Percentiles rank a stretch among this genome's conserved stretches.
phyloP scores from a whole-genome alignment of 2,113 vertebrate genomes.

The Macquaria ambigua region DNA sequence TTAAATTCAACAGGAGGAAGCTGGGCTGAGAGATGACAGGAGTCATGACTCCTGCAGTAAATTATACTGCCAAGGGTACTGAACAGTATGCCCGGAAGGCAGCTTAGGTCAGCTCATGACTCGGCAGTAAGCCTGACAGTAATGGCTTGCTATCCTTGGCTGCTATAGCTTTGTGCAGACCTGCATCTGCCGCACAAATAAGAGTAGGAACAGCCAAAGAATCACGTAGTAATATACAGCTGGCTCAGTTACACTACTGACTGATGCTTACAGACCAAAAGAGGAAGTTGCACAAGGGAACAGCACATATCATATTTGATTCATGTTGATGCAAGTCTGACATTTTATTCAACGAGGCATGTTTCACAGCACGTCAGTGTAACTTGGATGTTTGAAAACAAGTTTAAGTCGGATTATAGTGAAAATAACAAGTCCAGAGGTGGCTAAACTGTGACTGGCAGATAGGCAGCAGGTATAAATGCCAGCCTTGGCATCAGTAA shows the following conservation, averaged over 20 bases:
- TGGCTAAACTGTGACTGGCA: not conserved
- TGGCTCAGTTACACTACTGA: not conserved
- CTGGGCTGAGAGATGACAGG: slow-evolving; percentile 31
- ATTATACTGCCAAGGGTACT: slow-evolving; percentile 14
- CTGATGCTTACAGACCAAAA: slow-evolving; percentile 9
- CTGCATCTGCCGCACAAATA: slow-evolving; percentile 10
- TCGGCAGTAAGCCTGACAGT: slow-evolving; percentile 37
- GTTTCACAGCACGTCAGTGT: not conserved
- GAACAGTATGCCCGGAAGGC: slow-evolving; percentile 49
- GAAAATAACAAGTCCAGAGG: not conserved
- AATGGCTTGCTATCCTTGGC: slow-evolving; percentile 34
- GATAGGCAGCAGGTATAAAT: not conserved
- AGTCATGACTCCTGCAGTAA: slow-evolving; percentile 42
- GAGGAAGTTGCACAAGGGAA: not conserved
- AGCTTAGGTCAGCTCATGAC: slow-evolving; percentile 69
- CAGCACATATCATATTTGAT: not conserved
- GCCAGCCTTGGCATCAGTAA: not conserved
- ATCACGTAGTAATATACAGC: not conserved
- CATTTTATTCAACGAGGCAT: not conserved
- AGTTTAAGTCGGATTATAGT: not conserved
- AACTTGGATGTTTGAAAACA: not conserved
- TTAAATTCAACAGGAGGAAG: slow-evolving; percentile 48
- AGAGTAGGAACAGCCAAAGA: slow-evolving; percentile 11
- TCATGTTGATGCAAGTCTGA: slow-evolving; percentile 3
- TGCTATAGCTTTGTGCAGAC: slow-evolving; percentile 13